A percentile compares a stretch with the other conserved stretches of the same genome.
phyloP scores from a whole-genome alignment of 2,113 vertebrate species.

The Cromileptes altivelis region DNA sequence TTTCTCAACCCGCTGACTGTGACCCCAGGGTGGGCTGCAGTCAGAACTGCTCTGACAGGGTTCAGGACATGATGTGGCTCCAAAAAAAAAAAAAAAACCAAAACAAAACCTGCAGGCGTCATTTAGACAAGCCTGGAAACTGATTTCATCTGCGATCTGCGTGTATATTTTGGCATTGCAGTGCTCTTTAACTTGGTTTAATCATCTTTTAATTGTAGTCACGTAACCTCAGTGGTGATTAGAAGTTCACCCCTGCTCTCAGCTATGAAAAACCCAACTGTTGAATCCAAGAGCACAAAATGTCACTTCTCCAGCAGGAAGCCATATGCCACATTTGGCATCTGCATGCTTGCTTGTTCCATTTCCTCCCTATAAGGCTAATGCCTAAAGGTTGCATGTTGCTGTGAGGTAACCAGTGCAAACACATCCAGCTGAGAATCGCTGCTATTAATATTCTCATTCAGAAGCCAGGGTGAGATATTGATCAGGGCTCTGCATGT shows the following conservation, averaged over 20 bases:
- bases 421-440: slow-evolving; percentile 7
- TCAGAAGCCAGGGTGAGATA: slow-evolving; percentile 18
- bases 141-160: background rate
- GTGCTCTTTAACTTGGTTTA: background rate
- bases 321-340: background rate
- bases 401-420: slow-evolving; percentile 16
- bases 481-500: slow-evolving; percentile 34
- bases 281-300: background rate
- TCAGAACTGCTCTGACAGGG: slow-evolving; percentile 39
- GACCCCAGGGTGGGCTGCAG: slow-evolving; percentile 51
- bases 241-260: background rate
- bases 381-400: background rate
- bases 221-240: background rate
- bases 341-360: background rate
- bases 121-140: background rate
- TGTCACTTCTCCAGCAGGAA: background rate
- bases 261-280: slow-evolving; percentile 16
- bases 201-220: background rate
- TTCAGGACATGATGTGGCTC: slow-evolving; percentile 6
- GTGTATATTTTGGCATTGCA: background rate
- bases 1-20: slow-evolving; percentile 43
- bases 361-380: background rate
- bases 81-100: background rate
- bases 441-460: slow-evolving; percentile 51
- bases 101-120: background rate